Percentiles rank a stretch among this genome's conserved stretches.
Evolutionary conservation across 1,140 invertebrate genomes (phyloP).

Genomic region (Drosophila kohkoa): DNA sequence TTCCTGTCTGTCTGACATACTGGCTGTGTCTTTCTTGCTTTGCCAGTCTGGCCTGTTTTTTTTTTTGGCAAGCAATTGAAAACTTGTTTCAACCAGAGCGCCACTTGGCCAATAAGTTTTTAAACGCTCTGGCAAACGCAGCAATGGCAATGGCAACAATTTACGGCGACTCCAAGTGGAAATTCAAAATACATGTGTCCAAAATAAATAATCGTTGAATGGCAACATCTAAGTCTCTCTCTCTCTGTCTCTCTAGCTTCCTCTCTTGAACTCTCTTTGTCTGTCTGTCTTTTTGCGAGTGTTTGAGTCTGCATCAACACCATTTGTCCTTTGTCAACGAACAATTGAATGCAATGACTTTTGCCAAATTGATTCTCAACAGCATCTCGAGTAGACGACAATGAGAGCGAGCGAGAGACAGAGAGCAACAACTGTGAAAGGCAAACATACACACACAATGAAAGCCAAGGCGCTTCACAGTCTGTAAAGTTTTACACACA

Average conservation of each 20-base stretch:
- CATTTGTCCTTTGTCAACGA: conserved; percentile 81
- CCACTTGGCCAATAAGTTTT: conserved; percentile 75
- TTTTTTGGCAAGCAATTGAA: conserved; percentile 77
- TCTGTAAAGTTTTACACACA: conserved; percentile 52
- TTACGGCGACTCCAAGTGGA: conserved; percentile 50
- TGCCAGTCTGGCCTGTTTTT: conserved; percentile 34
- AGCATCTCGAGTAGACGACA: conserved; percentile 60
- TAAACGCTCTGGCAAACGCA: conserved; percentile 68
- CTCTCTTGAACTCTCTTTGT: conserved; percentile 22
- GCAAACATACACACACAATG: conserved; percentile 50
- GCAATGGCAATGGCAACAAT: conserved; percentile 46
- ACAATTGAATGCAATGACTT: conserved; percentile 82
- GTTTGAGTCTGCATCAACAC: conserved; percentile 66
- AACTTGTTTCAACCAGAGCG: conserved; percentile 54
- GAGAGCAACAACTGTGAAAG: conserved; percentile 43
- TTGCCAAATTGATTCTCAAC: conserved; percentile 80
- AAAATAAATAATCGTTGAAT: conserved; percentile 74
- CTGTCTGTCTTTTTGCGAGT: conserved; percentile 18
- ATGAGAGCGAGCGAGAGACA: conserved; percentile 26
- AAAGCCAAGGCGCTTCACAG: conserved; percentile 42
- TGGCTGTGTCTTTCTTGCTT: neutral
- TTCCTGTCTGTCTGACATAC: conserved; percentile 9
- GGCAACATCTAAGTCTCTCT: conserved; percentile 7
- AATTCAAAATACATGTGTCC: conserved; percentile 76
- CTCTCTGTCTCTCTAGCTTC: neutral